These are phyloP conservation scores for Acanthaster planci DNA, from an alignment of 35 echinoderm and acorn worm genomes.

Conservation along the genomic window DNA sequence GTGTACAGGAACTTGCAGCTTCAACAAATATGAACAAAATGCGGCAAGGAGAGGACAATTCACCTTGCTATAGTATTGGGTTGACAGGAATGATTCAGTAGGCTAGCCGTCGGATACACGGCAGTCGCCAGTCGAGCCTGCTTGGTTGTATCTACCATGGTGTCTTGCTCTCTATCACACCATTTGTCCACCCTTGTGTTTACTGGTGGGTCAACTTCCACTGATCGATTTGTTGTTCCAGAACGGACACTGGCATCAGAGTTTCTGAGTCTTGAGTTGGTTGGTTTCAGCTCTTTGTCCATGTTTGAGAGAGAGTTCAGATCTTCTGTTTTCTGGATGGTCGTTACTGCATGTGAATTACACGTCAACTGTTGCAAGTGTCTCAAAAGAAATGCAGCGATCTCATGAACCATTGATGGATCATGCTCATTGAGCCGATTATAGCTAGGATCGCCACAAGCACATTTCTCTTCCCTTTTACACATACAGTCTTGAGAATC, in stretches of 20 bases:
- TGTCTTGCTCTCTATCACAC: background rate
- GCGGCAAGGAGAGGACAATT: background rate
- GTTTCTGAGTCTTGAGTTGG: background rate
- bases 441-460: background rate
- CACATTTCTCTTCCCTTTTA: slow-evolving; percentile 7
- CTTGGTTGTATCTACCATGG: slow-evolving; percentile 40
- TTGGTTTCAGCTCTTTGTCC: background rate
- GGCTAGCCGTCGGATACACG: slow-evolving; percentile 71
- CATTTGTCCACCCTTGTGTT: slow-evolving; percentile 6
- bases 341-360: slow-evolving; percentile 79
- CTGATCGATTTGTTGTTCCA: background rate
- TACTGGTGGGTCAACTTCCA: slow-evolving; percentile 27
- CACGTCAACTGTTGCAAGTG: slow-evolving; percentile 74
- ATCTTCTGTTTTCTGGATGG: slow-evolving; percentile 25
- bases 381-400: slow-evolving; percentile 20
- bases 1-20: background rate
- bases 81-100: slow-evolving; percentile 91
- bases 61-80: slow-evolving; percentile 96
- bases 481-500: too few species aligned
- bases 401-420: background rate
- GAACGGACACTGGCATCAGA: background rate
- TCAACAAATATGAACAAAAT: background rate
- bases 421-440: background rate
- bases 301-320: background rate
- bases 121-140: slow-evolving; percentile 83